Percentiles rank a stretch among this genome's conserved stretches.
Conservation (phyloP, 1,140 invertebrate genomes). For the Drosophila funebris region DNA sequence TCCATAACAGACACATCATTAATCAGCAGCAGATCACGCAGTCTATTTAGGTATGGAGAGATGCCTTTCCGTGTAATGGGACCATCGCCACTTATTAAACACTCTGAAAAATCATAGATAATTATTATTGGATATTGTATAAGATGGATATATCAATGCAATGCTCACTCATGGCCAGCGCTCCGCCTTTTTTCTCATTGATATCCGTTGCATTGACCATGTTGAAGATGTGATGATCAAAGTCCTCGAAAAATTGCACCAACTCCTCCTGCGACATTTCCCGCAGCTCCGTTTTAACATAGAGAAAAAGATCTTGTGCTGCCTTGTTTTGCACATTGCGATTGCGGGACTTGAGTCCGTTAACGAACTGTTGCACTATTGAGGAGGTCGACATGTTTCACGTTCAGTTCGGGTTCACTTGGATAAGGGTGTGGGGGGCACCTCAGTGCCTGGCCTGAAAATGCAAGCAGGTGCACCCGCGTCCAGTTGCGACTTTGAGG, state of each 20-base stretch:
- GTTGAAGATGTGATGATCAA: conserved; percentile 97
- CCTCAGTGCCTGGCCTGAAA: conserved; percentile 15
- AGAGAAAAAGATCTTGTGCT: conserved; percentile 94
- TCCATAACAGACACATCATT: conserved; percentile 97
- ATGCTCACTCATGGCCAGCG: conserved; percentile 93
- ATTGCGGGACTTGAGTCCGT: conserved; percentile 94
- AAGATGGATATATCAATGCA: no score
- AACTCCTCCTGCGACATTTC: conserved; percentile 97
- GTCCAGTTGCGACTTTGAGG: conserved; percentile 43
- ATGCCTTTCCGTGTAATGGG: conserved; percentile 95
- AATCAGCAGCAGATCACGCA: conserved; percentile 94
- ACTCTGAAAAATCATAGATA: conserved; percentile 87
- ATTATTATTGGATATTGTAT: neutral
- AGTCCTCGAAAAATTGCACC: conserved; percentile 95
- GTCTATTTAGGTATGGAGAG: conserved; percentile 96
- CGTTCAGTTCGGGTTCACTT: no score
- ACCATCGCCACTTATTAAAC: conserved; percentile 95
- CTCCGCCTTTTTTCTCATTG: conserved; percentile 97
- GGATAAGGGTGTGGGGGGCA: neutral
- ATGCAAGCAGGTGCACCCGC: conserved; percentile 56
- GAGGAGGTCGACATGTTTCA: conserved; percentile 77
- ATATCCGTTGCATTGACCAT: conserved; percentile 97
- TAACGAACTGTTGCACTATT: conserved; percentile 91
- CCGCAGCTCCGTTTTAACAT: conserved; percentile 95
- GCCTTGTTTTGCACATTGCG: conserved; percentile 93